A percentile compares a stretch with the other conserved stretches of the same genome.
Evolutionary conservation across 2,888 invertebrate species (phyloP).

Genomic region (Sepioteuthis lessoniana): DNA sequence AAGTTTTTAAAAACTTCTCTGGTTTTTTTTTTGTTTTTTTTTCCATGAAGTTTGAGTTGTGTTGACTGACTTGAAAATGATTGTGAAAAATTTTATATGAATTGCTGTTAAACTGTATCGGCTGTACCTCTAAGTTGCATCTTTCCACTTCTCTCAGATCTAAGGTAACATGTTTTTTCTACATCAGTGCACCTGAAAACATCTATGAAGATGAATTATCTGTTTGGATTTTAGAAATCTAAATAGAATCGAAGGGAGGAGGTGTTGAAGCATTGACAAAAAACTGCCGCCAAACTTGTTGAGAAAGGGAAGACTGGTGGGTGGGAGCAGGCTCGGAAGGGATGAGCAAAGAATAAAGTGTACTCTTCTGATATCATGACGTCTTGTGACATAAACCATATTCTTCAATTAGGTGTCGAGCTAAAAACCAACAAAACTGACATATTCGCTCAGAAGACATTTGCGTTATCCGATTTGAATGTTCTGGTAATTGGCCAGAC

Average conservation of each 20-base stretch:
- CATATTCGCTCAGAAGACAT: neutral
- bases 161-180: neutral
- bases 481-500: neutral
- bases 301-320: neutral
- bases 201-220: neutral
- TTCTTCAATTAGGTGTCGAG: conserved; percentile 11
- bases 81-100: too few relatives aligned
- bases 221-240: neutral
- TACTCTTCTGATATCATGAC: neutral
- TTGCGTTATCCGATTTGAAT: neutral
- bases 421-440: neutral
- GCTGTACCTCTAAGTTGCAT: too few relatives aligned
- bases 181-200: neutral
- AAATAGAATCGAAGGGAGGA: neutral
- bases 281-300: neutral
- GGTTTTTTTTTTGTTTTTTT: too few relatives aligned
- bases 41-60: too few relatives aligned
- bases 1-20: too few relatives aligned
- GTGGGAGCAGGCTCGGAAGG: too few relatives aligned
- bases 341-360: neutral
- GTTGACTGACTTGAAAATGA: too few relatives aligned
- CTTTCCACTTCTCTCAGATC: too few relatives aligned
- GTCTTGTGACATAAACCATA: neutral
- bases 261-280: neutral
- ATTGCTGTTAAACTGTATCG: too few relatives aligned